Evolutionary conservation across 2,797 vertebrate genomes (phyloP), one percentile per base, ranked within the genome.

Genomic region (Tenualosa ilisha): DNA sequence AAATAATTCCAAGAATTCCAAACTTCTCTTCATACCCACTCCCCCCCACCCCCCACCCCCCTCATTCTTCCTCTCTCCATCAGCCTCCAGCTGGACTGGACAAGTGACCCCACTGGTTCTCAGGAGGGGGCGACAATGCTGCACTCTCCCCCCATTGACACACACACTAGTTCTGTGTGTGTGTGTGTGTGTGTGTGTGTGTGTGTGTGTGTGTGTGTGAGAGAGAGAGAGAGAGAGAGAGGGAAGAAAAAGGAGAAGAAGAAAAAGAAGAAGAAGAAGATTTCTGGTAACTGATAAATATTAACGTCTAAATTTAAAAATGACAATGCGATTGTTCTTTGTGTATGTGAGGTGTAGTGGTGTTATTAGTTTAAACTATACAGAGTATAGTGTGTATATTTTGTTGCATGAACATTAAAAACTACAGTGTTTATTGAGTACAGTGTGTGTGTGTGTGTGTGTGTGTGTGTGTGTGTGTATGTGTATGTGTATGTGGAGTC

Each of bases 1-100:
- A 49, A 83, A 79, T 37, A 61, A 87, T 87, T 79, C 82, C 37
- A 79, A 46, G 81, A 85, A 87, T 87, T 81, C 26, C 81, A 82
- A 86, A 68, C 75, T 81, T 81, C 83, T 72, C 65, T 37, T 26
- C 3, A 22, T 6, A 4, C 15, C 11, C 2, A 13, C 12, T 31
- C 65, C 65, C 65, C 24, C 63, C 13, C 65, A 31, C 65, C 24
- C 63, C 13, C 65, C 9, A 6, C 24, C 61, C 8, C 50, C 63
- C 37, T 50, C 26, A 82, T 54, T 26, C 40, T 63, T 20, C 84
- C 26, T 87, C 83, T 81, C 83, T 31, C 24, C 26, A 37, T 13
- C 26, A 31, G 12, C 11, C 26, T 72, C 65, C 26, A 31, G 65
- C 65, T 65, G 61, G 61, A 65, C 20, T 72, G 65, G 65, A 72